Conservation (phyloP, 2,113 vertebrate genomes). For the Tiliqua scincoides region DNA sequence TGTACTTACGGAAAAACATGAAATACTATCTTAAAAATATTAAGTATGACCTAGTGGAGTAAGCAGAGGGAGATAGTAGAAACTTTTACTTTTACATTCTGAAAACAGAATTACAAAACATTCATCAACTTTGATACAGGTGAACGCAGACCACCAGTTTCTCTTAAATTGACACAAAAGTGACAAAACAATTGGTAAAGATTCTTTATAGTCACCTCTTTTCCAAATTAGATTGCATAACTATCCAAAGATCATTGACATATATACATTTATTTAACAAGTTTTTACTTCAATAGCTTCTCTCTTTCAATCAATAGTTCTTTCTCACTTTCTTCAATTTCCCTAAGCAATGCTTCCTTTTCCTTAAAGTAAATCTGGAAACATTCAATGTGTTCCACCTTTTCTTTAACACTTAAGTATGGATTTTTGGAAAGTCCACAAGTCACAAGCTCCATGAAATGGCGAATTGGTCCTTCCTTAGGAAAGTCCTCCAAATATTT, state of each 20-base stretch:
- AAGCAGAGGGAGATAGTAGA: neutral
- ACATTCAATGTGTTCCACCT: constrained; percentile 93
- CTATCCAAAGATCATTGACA: constrained; percentile 15
- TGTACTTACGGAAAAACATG: neutral
- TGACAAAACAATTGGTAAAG: constrained; percentile 35
- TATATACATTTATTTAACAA: constrained; percentile 15
- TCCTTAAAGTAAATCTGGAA: constrained; percentile 92
- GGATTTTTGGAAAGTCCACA: constrained; percentile 92
- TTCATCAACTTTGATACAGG: neutral
- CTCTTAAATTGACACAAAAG: neutral
- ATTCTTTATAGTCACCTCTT: constrained; percentile 39
- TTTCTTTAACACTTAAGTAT: constrained; percentile 86
- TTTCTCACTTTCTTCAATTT: constrained; percentile 65
- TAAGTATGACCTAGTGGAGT: neutral
- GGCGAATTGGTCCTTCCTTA: constrained; percentile 87
- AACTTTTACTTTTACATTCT: neutral
- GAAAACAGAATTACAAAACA: neutral
- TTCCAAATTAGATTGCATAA: constrained; percentile 38
- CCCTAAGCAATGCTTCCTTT: constrained; percentile 86
- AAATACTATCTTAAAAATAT: neutral
- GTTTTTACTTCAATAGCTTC: constrained; percentile 29
- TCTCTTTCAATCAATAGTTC: constrained; percentile 34
- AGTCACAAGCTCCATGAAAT: constrained; percentile 96
- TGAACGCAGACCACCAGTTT: neutral
- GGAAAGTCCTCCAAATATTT: constrained; percentile 89